A percentile compares a stretch with the other conserved stretches of the same genome.
Conservation (phyloP, 2,113 vertebrate species). For the Poecilia latipinna region DNA sequence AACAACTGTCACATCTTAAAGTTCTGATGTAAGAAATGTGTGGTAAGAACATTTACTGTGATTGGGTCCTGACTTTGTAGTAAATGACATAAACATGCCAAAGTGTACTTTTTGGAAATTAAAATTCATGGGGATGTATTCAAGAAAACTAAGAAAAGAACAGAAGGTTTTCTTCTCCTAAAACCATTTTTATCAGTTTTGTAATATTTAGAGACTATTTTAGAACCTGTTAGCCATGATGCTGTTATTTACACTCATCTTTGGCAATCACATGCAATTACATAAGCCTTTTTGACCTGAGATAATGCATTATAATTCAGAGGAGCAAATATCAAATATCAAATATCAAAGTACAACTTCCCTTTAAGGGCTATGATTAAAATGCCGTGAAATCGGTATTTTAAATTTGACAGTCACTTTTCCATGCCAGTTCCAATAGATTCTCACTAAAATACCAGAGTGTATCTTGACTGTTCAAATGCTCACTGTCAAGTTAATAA, state of each 20-base stretch:
- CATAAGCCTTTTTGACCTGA: not conserved
- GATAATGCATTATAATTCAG: not conserved
- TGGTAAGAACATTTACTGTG: too few relatives aligned
- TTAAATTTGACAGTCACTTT: not conserved
- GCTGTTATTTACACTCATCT: too few relatives aligned
- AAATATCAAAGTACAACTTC: not conserved
- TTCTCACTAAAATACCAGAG: not conserved
- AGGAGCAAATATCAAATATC: not conserved
- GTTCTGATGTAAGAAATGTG: too few relatives aligned
- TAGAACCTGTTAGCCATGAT: not conserved
- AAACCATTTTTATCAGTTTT: not conserved
- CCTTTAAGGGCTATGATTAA: not conserved
- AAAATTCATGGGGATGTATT: not conserved
- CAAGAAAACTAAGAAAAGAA: not conserved
- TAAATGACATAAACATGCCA: not conserved
- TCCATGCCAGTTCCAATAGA: not conserved
- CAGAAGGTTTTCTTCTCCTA: not conserved
- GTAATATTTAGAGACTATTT: not conserved
- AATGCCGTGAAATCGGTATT: not conserved
- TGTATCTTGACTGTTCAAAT: not conserved
- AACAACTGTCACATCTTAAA: not conserved
- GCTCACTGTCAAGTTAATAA: not conserved
- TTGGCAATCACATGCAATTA: not conserved
- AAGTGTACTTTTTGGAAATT: not conserved
- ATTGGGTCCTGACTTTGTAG: too few relatives aligned